Evolutionary conservation across 2,797 vertebrate species (phyloP).

Genomic region (Capromys pilorides): DNA sequence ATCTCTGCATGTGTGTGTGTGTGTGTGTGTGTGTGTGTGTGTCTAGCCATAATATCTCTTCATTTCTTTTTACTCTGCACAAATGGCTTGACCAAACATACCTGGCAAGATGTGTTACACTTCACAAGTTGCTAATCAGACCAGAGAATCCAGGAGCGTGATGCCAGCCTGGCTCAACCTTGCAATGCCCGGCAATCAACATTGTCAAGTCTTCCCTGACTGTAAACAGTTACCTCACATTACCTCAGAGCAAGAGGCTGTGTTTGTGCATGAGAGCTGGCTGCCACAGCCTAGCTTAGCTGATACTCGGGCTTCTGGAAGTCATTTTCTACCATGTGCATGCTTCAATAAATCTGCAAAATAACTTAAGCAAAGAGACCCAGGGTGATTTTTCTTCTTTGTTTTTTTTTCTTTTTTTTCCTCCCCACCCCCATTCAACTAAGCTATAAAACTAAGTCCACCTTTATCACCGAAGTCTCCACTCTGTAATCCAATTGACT

Average conservation of each 20-base stretch:
- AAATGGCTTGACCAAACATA: slow-evolving; percentile 44
- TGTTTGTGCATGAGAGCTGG: slow-evolving; percentile 73
- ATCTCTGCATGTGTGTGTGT: neutral
- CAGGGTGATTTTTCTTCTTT: slow-evolving; percentile 71
- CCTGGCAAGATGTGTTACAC: slow-evolving; percentile 23
- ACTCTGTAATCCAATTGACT: slow-evolving; percentile 71
- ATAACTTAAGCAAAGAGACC: slow-evolving; percentile 77
- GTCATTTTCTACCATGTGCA: slow-evolving; percentile 84
- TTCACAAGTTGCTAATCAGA: slow-evolving; percentile 48
- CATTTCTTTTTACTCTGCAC: neutral
- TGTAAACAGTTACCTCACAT: slow-evolving; percentile 75
- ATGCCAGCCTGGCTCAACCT: slow-evolving; percentile 22
- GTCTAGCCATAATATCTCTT: neutral
- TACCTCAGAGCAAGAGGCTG: slow-evolving; percentile 65
- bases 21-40: neutral
- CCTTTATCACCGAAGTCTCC: slow-evolving; percentile 74
- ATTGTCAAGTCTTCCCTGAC: slow-evolving; percentile 59
- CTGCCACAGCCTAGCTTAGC: slow-evolving; percentile 75
- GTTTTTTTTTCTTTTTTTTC: slow-evolving; percentile 27
- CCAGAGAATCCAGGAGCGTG: neutral
- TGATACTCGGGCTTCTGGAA: slow-evolving; percentile 83
- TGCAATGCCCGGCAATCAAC: slow-evolving; percentile 67
- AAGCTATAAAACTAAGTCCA: slow-evolving; percentile 70
- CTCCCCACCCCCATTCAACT: neutral
- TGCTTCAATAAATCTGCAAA: slow-evolving; percentile 81